Base-by-base conservation (phyloP, 2,888 invertebrate species). In the Clistopyga incitator region DNA sequence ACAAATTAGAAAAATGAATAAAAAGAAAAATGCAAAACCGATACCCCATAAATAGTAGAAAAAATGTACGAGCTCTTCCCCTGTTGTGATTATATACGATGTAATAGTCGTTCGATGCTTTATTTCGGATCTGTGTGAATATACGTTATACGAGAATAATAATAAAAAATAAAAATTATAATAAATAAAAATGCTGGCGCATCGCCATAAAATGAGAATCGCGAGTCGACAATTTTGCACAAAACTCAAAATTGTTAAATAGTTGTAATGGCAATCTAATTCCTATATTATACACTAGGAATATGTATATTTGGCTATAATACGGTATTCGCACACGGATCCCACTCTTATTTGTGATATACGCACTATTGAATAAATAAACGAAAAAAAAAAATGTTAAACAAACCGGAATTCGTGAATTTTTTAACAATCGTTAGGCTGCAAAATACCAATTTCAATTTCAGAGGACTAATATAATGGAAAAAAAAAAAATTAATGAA, bases 261-360 rank as follows among this genome's bases (percentile, higher is more conserved):
- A 83, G 81, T 84, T 81, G 65, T 78, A 71, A 78, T 52, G 25
- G 70, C 78, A 56, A 75, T 74, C 84, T 61, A 42, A 82, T 72
- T 61, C 71, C 50, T 38, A 67, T 68, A 72, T 70, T 38, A 76
- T 20, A 82, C 59, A 45, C 29, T 76, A 61, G 67, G 54, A 18
- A 83, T 84, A 86, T 86, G 87, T 89, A 75, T 71, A 81, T 84
- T 77, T 87, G 87, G 86, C 88, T 86, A 38, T 38, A 84, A 81
- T 82, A 88, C 82, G 82, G 88, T 89, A 87, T 88, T 82, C 84
- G 84, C 81, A 88, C 88, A 86, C 87, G 87, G 29, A 86, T 87
- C 87, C 87, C 85, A 88, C 87, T 15, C 90, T 91, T 90, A 89
- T 91, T 91, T 91, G 90, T 90, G 90, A 86, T 86, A 86, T 84